A percentile compares a stretch with the other conserved stretches of the same genome.
These are phyloP conservation scores for Chroicocephalus ridibundus DNA, from an alignment of 2,113 vertebrate genomes.

Conservation along the genomic window DNA sequence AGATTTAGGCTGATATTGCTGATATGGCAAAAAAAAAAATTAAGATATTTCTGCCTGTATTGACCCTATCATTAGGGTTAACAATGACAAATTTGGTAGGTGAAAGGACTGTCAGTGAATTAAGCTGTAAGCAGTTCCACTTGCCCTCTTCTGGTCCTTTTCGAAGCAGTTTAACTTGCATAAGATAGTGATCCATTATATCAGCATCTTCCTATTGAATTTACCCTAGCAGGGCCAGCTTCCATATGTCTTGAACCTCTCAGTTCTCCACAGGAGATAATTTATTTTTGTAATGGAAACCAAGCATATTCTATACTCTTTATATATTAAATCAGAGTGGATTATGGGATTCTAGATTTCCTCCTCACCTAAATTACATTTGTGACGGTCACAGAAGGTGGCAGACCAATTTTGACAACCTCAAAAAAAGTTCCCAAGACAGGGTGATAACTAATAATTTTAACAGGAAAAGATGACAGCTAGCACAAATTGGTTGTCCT, in stretches of 20 bases:
- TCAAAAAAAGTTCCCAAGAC: background rate
- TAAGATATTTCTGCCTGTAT: background rate
- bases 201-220: background rate
- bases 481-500: background rate
- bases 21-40: background rate
- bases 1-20: background rate
- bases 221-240: background rate
- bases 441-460: background rate
- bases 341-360: background rate
- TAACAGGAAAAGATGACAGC: background rate
- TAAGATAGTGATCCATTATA: background rate
- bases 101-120: background rate
- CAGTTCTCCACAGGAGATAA: background rate
- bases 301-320: background rate
- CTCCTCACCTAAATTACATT: background rate
- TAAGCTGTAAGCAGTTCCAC: background rate
- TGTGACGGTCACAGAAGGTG: background rate
- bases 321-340: background rate
- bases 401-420: background rate
- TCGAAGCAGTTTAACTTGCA: background rate
- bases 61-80: background rate
- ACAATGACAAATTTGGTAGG: background rate
- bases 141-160: background rate
- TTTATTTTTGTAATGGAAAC: background rate
- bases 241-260: background rate